A percentile compares a stretch with the other conserved stretches of the same genome.
These are phyloP conservation scores for Rhombomys opimus DNA, from an alignment of 2,113 vertebrate species.

Conservation along the genomic window DNA sequence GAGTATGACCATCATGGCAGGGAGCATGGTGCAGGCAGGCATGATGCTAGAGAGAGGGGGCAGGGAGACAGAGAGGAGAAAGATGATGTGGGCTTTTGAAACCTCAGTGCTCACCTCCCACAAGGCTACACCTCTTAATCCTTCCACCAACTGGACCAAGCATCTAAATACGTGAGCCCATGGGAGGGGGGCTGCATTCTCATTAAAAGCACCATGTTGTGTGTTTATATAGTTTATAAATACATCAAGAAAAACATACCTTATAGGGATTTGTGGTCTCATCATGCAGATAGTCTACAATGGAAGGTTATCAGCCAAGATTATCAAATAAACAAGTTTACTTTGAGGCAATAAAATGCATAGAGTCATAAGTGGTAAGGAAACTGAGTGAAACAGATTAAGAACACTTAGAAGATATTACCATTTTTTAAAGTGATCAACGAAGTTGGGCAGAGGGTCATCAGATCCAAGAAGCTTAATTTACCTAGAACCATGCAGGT, in stretches of 20 bases:
- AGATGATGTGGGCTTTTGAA: background rate
- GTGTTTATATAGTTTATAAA: background rate
- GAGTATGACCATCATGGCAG: background rate
- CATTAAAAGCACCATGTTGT: background rate
- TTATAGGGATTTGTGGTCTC: background rate
- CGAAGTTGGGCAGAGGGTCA: background rate
- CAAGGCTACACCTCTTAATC: background rate
- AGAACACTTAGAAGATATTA: background rate
- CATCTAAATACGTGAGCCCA: background rate
- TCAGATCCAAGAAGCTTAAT: background rate
- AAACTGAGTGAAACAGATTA: background rate
- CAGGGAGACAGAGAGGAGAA: background rate
- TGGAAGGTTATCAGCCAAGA: background rate
- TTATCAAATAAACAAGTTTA: conserved; percentile 21
- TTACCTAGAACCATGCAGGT: background rate
- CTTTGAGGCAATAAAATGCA: background rate
- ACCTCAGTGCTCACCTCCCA: background rate
- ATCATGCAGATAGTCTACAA: background rate
- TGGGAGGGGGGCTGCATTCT: background rate
- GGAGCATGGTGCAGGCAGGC: background rate
- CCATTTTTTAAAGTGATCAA: background rate
- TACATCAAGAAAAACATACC: background rate
- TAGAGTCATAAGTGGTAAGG: background rate
- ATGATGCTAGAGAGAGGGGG: background rate
- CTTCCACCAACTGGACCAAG: background rate